Evolutionary conservation across 2,797 vertebrate species (phyloP).

Genomic region (Acanthurus lineatus): DNA sequence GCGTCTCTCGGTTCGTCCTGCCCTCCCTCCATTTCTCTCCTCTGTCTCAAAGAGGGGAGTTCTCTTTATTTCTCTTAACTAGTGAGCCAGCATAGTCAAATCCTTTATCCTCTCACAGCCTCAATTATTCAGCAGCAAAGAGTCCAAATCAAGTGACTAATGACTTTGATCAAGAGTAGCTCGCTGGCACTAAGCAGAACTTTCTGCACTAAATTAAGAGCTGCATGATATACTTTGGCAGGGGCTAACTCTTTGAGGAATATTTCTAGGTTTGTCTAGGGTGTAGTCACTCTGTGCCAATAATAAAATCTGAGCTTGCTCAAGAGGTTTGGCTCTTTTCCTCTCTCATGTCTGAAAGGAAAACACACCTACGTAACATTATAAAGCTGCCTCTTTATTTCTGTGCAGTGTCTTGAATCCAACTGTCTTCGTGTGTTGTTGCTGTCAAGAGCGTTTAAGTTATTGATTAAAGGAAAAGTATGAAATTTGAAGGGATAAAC

Average conservation of each 20-base stretch:
- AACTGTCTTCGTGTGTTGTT: no score
- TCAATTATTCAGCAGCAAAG: conserved; percentile 83
- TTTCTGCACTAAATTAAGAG: conserved; percentile 77
- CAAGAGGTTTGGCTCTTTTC: conserved; percentile 4
- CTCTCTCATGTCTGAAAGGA: background rate
- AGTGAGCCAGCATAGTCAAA: conserved; percentile 68
- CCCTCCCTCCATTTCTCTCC: conserved; percentile 10
- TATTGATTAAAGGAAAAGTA: no score
- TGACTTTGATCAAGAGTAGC: conserved; percentile 82
- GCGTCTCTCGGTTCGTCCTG: conserved; percentile 13
- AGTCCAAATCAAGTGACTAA: conserved; percentile 82
- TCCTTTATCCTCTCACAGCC: conserved; percentile 77
- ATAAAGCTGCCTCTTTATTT: background rate
- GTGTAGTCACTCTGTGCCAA: conserved; percentile 19
- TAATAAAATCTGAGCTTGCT: conserved; percentile 36
- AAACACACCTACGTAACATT: background rate
- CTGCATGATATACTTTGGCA: conserved; percentile 67
- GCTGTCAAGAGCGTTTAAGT: no score
- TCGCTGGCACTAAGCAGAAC: conserved; percentile 72
- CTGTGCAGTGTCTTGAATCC: no score
- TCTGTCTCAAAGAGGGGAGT: conserved; percentile 34
- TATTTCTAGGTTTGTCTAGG: conserved; percentile 56
- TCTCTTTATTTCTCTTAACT: conserved; percentile 74
- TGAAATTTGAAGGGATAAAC: no score
- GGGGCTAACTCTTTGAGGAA: conserved; percentile 53